Evolutionary conservation across 2,888 invertebrate species (phyloP).

Genomic region (Drosophila imparisetae): DNA sequence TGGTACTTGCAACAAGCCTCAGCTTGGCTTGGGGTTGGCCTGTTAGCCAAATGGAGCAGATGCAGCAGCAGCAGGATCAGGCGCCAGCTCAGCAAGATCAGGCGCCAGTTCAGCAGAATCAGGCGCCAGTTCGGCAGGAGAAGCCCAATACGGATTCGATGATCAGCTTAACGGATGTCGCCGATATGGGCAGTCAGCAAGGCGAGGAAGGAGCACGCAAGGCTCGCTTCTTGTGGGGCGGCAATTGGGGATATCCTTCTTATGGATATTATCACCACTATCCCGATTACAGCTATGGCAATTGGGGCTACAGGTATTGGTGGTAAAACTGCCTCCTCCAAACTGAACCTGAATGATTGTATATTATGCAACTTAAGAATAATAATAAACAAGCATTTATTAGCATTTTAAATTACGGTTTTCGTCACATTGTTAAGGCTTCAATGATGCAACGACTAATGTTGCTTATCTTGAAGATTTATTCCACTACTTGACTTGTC

Average conservation of each 20-base stretch:
- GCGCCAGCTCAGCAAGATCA: not conserved
- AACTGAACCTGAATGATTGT: not conserved
- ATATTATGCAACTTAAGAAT: not conserved
- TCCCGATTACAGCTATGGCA: constrained; percentile 6
- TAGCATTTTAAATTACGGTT: not conserved
- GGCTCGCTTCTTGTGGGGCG: constrained; percentile 44
- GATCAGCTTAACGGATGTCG: constrained; percentile 44
- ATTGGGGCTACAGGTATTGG: constrained; percentile 47
- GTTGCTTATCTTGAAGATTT: not conserved
- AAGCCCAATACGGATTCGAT: not conserved
- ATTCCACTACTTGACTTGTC: not conserved
- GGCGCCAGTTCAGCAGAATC: not conserved
- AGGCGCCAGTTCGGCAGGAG: not conserved
- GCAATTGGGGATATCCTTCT: constrained; percentile 13
- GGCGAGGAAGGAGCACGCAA: constrained; percentile 39
- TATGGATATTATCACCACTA: constrained; percentile 3
- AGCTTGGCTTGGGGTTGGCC: constrained; percentile 28
- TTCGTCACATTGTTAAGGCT: not conserved
- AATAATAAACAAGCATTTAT: not conserved
- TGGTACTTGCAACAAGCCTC: constrained; percentile 16
- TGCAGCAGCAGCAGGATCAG: not conserved
- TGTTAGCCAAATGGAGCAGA: constrained; percentile 10
- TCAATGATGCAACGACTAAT: not conserved
- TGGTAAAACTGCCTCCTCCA: constrained; percentile 19
- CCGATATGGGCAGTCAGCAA: constrained; percentile 57